A percentile compares a stretch with the other conserved stretches of the same genome.
Conservation (phyloP, 2,888 invertebrate genomes). For the Drosophila formosana region DNA sequence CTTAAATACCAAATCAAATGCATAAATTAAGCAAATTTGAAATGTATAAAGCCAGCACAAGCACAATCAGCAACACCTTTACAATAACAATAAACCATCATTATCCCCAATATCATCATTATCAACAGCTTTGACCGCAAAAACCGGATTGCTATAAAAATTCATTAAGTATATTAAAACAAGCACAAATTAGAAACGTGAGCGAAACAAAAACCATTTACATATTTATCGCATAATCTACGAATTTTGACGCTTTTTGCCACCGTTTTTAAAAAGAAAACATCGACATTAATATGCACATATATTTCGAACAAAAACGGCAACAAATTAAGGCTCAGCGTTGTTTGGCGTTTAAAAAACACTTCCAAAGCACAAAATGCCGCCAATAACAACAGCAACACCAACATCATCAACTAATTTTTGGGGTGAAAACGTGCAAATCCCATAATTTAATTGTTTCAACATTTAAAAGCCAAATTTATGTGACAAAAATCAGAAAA, state of each 20-base stretch:
- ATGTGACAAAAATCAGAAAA: slow-evolving; percentile 57
- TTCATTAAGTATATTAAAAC: slow-evolving; percentile 80
- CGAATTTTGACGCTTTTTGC: slow-evolving; percentile 80
- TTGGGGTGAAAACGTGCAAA: slow-evolving; percentile 72
- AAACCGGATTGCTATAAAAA: slow-evolving; percentile 72
- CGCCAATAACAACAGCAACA: slow-evolving; percentile 1
- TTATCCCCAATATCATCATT: slow-evolving; percentile 76
- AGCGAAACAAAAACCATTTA: slow-evolving; percentile 46
- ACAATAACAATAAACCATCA: slow-evolving; percentile 79
- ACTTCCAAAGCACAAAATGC: slow-evolving; percentile 60
- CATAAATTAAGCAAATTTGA: slow-evolving; percentile 56
- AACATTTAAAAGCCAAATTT: slow-evolving; percentile 70
- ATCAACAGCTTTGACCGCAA: slow-evolving; percentile 73
- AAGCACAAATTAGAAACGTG: slow-evolving; percentile 78
- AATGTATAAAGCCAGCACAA: slow-evolving; percentile 56
- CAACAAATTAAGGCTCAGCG: slow-evolving; percentile 55
- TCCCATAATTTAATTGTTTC: slow-evolving; percentile 78
- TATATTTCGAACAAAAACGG: slow-evolving; percentile 30
- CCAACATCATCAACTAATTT: slow-evolving; percentile 18
- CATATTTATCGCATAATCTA: slow-evolving; percentile 79
- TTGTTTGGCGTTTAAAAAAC: slow-evolving; percentile 57
- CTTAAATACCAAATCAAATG: slow-evolving; percentile 64
- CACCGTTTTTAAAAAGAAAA: slow-evolving; percentile 66
- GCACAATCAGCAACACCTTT: slow-evolving; percentile 72
- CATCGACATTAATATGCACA: slow-evolving; percentile 41